These are phyloP conservation scores for Brachyalestes nurse DNA, from an alignment of 2,797 vertebrate genomes.

Conservation along the genomic window DNA sequence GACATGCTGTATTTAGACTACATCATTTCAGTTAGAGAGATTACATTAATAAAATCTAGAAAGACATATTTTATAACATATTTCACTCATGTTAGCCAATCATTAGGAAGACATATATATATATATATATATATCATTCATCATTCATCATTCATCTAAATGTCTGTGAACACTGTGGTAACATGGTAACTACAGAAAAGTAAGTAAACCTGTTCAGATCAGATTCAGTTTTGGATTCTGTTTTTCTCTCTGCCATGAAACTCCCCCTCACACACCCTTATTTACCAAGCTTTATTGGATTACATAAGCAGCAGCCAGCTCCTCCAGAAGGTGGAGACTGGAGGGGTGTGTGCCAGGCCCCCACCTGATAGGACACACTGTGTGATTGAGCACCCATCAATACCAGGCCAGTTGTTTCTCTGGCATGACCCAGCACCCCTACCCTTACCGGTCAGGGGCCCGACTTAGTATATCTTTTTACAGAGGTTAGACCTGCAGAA, in stretches of 20 bases:
- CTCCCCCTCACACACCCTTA: constrained; percentile 1
- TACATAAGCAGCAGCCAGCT: constrained; percentile 44
- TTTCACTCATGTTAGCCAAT: too few relatives aligned
- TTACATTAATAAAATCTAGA: too few relatives aligned
- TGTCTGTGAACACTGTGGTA: too few relatives aligned
- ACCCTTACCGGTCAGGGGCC: constrained; percentile 21
- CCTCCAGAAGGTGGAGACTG: constrained; percentile 25
- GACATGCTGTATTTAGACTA: too few relatives aligned
- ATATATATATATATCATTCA: too few relatives aligned
- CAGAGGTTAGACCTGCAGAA: constrained; percentile 7
- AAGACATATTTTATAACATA: too few relatives aligned
- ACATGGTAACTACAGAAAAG: too few relatives aligned
- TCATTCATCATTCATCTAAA: too few relatives aligned
- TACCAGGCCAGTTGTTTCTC: constrained; percentile 70
- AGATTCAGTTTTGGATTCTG: neutral
- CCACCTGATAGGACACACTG: constrained; percentile 69
- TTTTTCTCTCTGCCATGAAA: neutral
- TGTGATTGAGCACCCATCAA: constrained; percentile 75
- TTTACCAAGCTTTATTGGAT: constrained; percentile 7
- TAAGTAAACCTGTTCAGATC: too few relatives aligned
- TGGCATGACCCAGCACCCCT: constrained; percentile 28
- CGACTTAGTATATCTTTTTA: constrained; percentile 7
- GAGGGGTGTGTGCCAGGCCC: constrained; percentile 39
- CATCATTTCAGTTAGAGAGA: too few relatives aligned
- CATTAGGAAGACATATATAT: too few relatives aligned